A percentile compares a stretch with the other conserved stretches of the same genome.
Conservation (phyloP, 2,113 vertebrate species). For the Hyaena hyaena region DNA sequence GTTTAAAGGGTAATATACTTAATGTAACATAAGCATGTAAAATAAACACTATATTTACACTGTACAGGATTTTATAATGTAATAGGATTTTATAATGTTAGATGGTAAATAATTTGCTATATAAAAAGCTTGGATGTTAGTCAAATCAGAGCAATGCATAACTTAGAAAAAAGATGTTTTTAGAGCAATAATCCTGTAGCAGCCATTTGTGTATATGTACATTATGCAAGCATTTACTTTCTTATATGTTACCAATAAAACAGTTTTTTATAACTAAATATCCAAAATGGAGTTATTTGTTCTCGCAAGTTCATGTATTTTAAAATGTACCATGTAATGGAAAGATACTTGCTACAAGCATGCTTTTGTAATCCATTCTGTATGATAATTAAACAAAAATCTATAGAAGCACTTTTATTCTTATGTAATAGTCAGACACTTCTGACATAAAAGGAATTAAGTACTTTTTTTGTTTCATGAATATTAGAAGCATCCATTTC, state of each 20-base stretch:
- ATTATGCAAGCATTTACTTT: conserved; percentile 29
- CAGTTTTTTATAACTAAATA: conserved; percentile 38
- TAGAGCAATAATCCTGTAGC: not conserved
- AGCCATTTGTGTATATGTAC: conserved; percentile 22
- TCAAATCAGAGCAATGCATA: conserved; percentile 17
- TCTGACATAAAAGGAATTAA: conserved; percentile 4
- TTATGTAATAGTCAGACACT: not conserved
- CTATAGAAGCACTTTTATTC: not conserved
- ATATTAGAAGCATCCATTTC: conserved; percentile 29
- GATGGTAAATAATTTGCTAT: conserved; percentile 45
- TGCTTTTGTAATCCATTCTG: conserved; percentile 8
- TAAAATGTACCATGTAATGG: not conserved
- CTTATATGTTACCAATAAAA: conserved; percentile 53
- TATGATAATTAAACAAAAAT: conserved; percentile 31
- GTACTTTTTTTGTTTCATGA: not conserved
- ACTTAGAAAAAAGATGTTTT: conserved; percentile 45
- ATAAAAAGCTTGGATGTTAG: not conserved
- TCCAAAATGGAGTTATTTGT: conserved; percentile 4
- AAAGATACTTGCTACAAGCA: conserved; percentile 1
- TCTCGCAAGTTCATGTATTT: conserved; percentile 31
- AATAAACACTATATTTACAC: conserved; percentile 34
- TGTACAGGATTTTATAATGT: conserved; percentile 25
- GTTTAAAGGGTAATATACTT: not conserved
- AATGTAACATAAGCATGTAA: not conserved
- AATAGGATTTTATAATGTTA: conserved; percentile 28